These are phyloP conservation scores for Trichoplusia ni DNA, from an alignment of 1,140 invertebrate species.

Conservation along the genomic window DNA sequence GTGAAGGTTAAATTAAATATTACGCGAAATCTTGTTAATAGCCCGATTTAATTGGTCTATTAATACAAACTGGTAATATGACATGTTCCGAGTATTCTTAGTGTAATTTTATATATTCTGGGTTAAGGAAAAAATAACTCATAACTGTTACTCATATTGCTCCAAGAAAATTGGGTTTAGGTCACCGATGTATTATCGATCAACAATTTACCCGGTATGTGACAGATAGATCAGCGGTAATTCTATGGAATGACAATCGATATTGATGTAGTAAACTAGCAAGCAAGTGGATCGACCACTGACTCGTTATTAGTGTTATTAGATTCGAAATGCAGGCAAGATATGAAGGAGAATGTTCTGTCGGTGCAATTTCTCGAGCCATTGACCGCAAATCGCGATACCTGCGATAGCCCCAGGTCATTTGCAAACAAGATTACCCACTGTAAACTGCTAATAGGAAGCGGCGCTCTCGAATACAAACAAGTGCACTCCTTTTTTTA, in stretches of 20 bases:
- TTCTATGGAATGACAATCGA: conserved; percentile 3
- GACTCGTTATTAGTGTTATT: conserved; percentile 10
- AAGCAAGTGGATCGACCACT: not conserved
- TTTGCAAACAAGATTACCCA: conserved; percentile 60
- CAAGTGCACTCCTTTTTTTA: conserved; percentile 4
- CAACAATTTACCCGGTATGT: not conserved
- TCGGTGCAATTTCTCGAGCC: conserved; percentile 59
- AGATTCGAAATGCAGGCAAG: not conserved
- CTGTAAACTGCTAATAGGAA: conserved; percentile 15
- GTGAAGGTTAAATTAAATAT: conserved; percentile 12
- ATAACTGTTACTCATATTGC: not conserved
- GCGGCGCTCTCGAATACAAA: conserved; percentile 19
- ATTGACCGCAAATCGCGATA: conserved; percentile 60
- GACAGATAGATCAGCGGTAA: conserved; percentile 7
- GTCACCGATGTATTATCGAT: conserved; percentile 6
- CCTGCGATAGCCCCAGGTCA: conserved; percentile 54
- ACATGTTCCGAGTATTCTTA: too few species aligned
- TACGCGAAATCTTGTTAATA: conserved; percentile 9
- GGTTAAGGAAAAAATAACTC: not conserved
- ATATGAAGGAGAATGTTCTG: conserved; percentile 39
- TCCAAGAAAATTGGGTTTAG: not conserved
- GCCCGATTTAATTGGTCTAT: not conserved
- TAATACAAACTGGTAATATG: not conserved
- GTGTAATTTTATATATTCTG: not conserved
- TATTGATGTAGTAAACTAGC: conserved; percentile 2